phyloP scores from a whole-genome alignment of 1,140 invertebrate genomes.

The Steinernema khuongi region DNA sequence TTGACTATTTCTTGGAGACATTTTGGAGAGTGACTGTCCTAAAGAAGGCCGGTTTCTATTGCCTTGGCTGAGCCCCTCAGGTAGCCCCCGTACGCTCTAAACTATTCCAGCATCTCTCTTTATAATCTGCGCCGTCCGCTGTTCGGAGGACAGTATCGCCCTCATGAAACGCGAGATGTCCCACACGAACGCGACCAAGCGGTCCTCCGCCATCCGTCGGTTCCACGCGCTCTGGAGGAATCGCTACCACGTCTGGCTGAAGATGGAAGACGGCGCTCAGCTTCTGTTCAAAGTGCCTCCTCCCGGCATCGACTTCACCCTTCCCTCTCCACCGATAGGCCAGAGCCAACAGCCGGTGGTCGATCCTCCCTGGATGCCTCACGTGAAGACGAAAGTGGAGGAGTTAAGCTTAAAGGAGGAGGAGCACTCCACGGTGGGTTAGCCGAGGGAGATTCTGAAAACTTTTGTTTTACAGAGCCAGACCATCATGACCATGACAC shows the following conservation, averaged over 20 bases:
- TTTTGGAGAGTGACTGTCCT: no score
- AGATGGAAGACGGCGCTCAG: conserved; percentile 95
- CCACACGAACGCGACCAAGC: conserved; percentile 71
- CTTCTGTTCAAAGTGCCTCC: conserved; percentile 87
- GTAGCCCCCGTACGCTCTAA: neutral
- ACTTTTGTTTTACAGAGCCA: conserved; percentile 66
- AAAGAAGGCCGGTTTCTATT: neutral
- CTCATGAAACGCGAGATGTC: conserved; percentile 80
- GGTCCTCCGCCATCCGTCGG: conserved; percentile 72
- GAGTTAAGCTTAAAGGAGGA: conserved; percentile 98
- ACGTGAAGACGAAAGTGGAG: conserved; percentile 94
- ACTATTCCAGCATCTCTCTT: conserved; percentile 80
- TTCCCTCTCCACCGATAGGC: conserved; percentile 96
- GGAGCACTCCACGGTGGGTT: conserved; percentile 72
- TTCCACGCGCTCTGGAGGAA: conserved; percentile 93
- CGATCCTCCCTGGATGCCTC: conserved; percentile 96
- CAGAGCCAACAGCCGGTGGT: conserved; percentile 80
- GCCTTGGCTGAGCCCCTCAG: conserved; percentile 4
- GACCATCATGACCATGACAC: conserved; percentile 92
- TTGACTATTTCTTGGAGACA: no score
- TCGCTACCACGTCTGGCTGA: conserved; percentile 94
- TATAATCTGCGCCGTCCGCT: conserved; percentile 81
- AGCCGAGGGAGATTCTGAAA: neutral
- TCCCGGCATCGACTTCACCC: conserved; percentile 93
- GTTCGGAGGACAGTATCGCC: conserved; percentile 76